Conservation (phyloP, 37 sponge, comb jelly and placozoan genomes). For the Amphimedon queenslandica region DNA sequence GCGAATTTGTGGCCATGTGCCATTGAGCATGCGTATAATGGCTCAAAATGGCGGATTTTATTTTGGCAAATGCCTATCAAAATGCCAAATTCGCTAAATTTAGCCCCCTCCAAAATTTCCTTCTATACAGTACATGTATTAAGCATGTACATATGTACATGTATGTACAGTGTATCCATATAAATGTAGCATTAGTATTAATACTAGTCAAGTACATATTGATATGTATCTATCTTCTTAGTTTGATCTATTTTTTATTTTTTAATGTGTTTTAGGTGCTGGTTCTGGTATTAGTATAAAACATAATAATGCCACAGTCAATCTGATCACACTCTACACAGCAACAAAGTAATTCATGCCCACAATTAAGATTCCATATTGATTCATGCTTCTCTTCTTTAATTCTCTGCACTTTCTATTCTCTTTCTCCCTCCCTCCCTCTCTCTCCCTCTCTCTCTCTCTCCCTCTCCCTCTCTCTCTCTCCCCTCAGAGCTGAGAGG, state of each 20-base stretch:
- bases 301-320: constrained; percentile 26
- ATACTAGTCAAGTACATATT: no score
- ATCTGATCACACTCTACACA: constrained; percentile 60
- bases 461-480: background rate
- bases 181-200: no score
- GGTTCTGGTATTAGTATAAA: constrained; percentile 62
- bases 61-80: no score
- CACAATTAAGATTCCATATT: background rate
- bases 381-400: background rate
- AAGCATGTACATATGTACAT: background rate
- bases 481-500: constrained; percentile 22
- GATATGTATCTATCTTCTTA: background rate
- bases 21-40: no score
- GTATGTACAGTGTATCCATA: no score
- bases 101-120: no score
- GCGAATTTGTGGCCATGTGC: no score
- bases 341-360: constrained; percentile 33
- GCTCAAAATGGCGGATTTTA: no score
- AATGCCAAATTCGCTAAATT: no score
- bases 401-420: no score
- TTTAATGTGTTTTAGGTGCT: constrained; percentile 35
- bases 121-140: no score
- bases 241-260: background rate
- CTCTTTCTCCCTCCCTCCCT: background rate
- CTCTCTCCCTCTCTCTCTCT: background rate